phyloP scores from a whole-genome alignment of 1,140 invertebrate species.

The Ostrea edulis region DNA sequence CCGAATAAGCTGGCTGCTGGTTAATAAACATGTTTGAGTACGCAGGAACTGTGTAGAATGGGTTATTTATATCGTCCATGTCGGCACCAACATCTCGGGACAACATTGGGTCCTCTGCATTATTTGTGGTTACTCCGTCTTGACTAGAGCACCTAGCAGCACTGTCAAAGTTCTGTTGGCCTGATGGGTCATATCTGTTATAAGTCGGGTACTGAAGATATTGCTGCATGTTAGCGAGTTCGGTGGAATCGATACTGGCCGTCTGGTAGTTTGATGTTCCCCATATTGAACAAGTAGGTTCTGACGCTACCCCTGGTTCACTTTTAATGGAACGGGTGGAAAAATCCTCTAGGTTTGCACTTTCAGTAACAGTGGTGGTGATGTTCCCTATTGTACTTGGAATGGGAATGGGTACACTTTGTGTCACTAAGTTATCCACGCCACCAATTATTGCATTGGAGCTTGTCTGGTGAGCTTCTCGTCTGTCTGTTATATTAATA shows the following conservation, averaged over 20 bases:
- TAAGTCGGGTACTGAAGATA: conserved; percentile 5
- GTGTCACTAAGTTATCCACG: background rate
- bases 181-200: background rate
- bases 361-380: background rate
- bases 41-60: background rate
- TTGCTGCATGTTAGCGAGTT: conserved; percentile 5
- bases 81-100: background rate
- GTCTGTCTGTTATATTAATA: background rate
- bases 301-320: background rate
- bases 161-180: background rate
- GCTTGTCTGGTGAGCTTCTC: background rate
- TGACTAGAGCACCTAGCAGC: conserved; percentile 8
- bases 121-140: background rate
- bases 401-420: background rate
- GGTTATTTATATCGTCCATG: conserved; percentile 15
- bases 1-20: background rate
- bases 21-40: conserved; percentile 17
- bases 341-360: background rate
- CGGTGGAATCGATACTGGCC: background rate
- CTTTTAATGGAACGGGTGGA: conserved; percentile 11
- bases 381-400: background rate
- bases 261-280: background rate
- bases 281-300: conserved; percentile 9
- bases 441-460: background rate
- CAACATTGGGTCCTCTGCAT: background rate